Evolutionary conservation across 2,888 invertebrate genomes (phyloP).

Genomic region (Prenolepis imparis): DNA sequence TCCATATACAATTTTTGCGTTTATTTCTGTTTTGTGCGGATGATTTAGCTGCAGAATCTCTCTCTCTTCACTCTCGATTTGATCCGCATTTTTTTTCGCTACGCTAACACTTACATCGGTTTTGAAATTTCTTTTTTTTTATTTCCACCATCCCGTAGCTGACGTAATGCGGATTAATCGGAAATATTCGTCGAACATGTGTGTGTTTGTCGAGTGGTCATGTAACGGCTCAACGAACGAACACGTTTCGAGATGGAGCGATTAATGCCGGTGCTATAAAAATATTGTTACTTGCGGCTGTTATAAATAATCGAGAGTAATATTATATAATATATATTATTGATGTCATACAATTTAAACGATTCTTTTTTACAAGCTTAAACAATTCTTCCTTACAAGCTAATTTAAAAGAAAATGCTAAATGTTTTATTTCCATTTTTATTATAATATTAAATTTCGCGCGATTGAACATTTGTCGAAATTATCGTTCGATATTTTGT

Average conservation of each 20-base stretch:
- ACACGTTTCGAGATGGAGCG: neutral
- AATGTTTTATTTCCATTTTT: neutral
- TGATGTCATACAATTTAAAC: neutral
- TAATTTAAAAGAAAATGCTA: neutral
- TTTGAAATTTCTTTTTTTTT: conserved; percentile 26
- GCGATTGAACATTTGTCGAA: neutral
- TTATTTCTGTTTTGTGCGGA: neutral
- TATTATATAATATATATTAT: neutral
- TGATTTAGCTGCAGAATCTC: neutral
- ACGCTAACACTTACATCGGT: conserved; percentile 38
- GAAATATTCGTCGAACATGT: conserved; percentile 33
- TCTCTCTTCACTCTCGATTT: conserved; percentile 22
- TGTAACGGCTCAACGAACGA: conserved; percentile 19
- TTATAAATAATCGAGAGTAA: conserved; percentile 4
- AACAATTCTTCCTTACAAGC: neutral
- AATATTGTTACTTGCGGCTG: conserved; percentile 21
- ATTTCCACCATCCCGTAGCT: conserved; percentile 17
- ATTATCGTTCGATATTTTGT: neutral
- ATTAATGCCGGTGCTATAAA: conserved; percentile 33
- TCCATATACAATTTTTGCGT: neutral
- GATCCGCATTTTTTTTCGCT: conserved; percentile 31
- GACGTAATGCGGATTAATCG: conserved; percentile 48
- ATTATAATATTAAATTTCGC: neutral
- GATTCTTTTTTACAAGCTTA: neutral
- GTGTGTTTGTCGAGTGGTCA: conserved; percentile 30